These are phyloP conservation scores for Chionoecetes opilio DNA, from an alignment of 1,140 invertebrate species.

Conservation along the genomic window DNA sequence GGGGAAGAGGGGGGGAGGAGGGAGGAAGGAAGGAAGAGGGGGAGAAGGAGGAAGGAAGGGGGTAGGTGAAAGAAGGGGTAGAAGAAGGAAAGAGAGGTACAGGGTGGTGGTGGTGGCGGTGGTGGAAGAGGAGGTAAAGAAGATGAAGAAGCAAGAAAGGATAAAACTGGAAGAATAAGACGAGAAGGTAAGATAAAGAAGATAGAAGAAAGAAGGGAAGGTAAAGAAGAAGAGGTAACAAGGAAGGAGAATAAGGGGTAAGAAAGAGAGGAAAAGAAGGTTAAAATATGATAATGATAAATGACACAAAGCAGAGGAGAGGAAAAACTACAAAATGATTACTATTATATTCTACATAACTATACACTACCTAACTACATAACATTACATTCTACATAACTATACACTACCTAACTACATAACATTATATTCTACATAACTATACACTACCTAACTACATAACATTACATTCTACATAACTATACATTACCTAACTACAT, in stretches of 20 bases:
- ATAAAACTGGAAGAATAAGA: background rate
- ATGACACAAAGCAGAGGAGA: too few relatives aligned
- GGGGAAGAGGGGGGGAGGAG: background rate
- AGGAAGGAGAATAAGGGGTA: background rate
- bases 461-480: too few relatives aligned
- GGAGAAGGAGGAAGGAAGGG: background rate
- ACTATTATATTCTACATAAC: too few relatives aligned
- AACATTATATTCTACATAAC: too few relatives aligned
- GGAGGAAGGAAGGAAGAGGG: background rate
- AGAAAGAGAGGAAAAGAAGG: background rate
- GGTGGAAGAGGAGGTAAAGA: background rate
- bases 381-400: too few relatives aligned
- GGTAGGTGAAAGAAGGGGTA: background rate
- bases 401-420: too few relatives aligned
- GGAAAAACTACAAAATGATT: too few relatives aligned
- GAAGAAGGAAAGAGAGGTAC: background rate
- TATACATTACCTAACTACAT: too few relatives aligned
- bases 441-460: too few relatives aligned
- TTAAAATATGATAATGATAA: too few relatives aligned
- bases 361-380: too few relatives aligned
- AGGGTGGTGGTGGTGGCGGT: slow-evolving; percentile 5
- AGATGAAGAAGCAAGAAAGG: background rate
- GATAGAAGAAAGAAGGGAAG: background rate
- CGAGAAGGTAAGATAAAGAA: background rate
- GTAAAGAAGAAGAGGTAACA: background rate